These are phyloP conservation scores for Scopus umbretta DNA, from an alignment of 2,113 vertebrate species.

Conservation along the genomic window DNA sequence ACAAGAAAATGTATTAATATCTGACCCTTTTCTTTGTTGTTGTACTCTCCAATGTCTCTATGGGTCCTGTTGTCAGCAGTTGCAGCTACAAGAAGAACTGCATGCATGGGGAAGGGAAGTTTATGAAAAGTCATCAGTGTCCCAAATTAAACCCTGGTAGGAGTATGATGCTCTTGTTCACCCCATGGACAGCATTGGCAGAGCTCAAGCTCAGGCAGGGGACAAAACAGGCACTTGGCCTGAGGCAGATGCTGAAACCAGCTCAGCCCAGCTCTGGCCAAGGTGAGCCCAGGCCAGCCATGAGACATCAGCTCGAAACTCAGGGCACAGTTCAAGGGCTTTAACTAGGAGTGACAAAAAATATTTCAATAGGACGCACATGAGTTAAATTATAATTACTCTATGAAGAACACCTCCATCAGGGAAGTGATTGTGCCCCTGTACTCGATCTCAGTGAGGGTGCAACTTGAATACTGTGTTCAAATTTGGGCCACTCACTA, in stretches of 20 bases:
- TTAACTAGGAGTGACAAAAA: neutral
- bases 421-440: too few species aligned
- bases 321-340: neutral
- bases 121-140: neutral
- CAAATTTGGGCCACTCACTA: too few species aligned
- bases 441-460: too few species aligned
- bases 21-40: neutral
- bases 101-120: neutral
- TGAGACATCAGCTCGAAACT: neutral
- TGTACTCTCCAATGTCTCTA: neutral
- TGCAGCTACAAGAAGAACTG: neutral
- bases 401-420: neutral
- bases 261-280: neutral
- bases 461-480: too few species aligned
- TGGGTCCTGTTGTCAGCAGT: neutral
- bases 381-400: neutral
- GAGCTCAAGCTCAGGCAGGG: neutral
- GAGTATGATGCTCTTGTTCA: neutral
- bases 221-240: neutral
- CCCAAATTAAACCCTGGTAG: neutral
- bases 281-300: neutral
- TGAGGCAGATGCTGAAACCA: neutral
- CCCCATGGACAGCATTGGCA: fast-evolving
- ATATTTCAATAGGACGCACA: neutral
- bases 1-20: neutral